A percentile compares a stretch with the other conserved stretches of the same genome.
phyloP scores from a whole-genome alignment of 37 sponge, comb jelly and placozoan genomes.

The Tethya wilhelma region DNA sequence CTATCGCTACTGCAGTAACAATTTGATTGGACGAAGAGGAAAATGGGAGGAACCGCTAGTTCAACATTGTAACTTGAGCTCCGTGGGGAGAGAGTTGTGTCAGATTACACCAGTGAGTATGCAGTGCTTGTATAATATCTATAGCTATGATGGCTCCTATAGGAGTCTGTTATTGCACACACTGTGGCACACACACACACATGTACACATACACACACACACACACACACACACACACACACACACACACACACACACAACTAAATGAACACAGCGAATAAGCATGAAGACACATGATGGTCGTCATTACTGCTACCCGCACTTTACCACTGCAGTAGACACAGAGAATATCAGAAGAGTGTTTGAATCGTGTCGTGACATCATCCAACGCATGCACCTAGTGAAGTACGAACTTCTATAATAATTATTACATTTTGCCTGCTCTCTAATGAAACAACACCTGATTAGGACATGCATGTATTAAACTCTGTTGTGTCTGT shows the following conservation, averaged over 20 bases:
- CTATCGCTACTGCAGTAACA: no score
- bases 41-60: conserved; percentile 26
- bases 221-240: no score
- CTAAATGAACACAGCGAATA: no score
- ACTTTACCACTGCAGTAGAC: conserved; percentile 98
- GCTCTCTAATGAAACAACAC: background rate
- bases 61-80: conserved; percentile 38
- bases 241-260: no score
- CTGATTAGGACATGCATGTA: no score
- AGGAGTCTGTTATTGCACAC: no score
- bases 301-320: conserved; percentile 85
- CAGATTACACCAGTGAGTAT: conserved; percentile 36
- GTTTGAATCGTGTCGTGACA: conserved; percentile 94
- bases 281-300: conserved; percentile 61
- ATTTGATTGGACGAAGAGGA: conserved; percentile 25
- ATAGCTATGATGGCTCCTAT: no score
- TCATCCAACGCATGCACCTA: conserved; percentile 96
- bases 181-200: no score
- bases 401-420: conserved; percentile 88
- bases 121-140: no score
- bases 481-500: no score
- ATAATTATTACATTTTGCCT: background rate
- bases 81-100: conserved; percentile 16
- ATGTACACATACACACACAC: no score
- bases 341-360: conserved; percentile 96